Evolutionary conservation across 1,140 invertebrate genomes (phyloP).

Genomic region (Drosophila bifasciata): DNA sequence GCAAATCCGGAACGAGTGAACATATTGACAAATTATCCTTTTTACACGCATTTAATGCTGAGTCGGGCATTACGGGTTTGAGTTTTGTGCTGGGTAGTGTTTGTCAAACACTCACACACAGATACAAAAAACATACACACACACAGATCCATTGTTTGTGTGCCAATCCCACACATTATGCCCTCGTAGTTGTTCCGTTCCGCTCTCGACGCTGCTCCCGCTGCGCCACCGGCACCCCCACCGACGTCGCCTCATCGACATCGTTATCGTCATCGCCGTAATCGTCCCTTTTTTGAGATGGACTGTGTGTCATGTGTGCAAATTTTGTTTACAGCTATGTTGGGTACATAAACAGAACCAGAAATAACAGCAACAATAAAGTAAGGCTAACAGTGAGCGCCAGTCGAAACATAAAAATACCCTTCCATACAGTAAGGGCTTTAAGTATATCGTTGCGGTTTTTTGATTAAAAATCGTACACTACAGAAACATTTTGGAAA

Average conservation of each 20-base stretch:
- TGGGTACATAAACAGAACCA: slow-evolving; percentile 76
- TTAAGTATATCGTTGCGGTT: too few species aligned
- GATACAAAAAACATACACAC: slow-evolving; percentile 11
- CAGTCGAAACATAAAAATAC: background rate
- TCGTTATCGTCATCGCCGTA: slow-evolving; percentile 51
- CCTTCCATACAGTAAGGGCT: too few species aligned
- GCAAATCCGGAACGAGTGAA: slow-evolving; percentile 83
- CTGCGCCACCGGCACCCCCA: slow-evolving; percentile 16
- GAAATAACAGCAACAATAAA: slow-evolving; percentile 58
- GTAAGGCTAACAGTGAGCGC: slow-evolving; percentile 1
- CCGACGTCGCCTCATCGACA: slow-evolving; percentile 37
- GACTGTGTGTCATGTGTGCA: slow-evolving; percentile 17
- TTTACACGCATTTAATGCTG: slow-evolving; percentile 83
- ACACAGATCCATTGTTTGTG: slow-evolving; percentile 69
- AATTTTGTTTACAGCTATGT: slow-evolving; percentile 35
- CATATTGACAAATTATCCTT: slow-evolving; percentile 83
- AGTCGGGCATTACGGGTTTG: too few species aligned
- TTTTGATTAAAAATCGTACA: too few species aligned
- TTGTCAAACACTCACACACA: slow-evolving; percentile 20
- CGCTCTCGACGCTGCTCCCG: slow-evolving; percentile 35
- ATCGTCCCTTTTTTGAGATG: too few species aligned
- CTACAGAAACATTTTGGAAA: too few species aligned
- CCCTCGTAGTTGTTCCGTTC: slow-evolving; percentile 42
- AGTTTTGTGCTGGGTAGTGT: too few species aligned
- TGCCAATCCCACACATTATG: slow-evolving; percentile 71